phyloP scores from a whole-genome alignment of 2,888 invertebrate genomes.

The Baccha elongata region DNA sequence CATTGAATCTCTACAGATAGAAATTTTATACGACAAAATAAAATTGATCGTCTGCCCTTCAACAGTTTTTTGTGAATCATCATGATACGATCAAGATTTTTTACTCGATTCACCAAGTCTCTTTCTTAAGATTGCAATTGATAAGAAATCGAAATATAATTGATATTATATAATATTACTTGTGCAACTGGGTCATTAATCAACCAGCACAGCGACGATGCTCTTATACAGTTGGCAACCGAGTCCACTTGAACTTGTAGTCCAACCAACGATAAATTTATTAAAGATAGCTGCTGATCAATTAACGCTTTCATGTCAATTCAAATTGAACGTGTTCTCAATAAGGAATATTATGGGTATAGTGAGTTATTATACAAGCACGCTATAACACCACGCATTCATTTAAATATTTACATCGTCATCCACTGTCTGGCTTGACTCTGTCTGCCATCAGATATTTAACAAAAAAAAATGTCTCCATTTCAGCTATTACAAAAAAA shows the following conservation, averaged over 20 bases:
- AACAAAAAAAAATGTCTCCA: not conserved
- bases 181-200: slow-evolving; percentile 41
- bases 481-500: not conserved
- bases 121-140: not conserved
- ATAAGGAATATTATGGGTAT: slow-evolving; percentile 31
- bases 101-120: not conserved
- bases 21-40: too few species aligned
- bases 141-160: slow-evolving; percentile 4
- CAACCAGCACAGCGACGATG: not conserved
- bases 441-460: slow-evolving; percentile 21
- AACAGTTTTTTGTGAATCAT: not conserved
- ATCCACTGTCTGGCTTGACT: slow-evolving; percentile 18
- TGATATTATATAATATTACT: slow-evolving; percentile 24
- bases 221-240: slow-evolving; percentile 3
- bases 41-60: not conserved
- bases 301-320: slow-evolving; percentile 65
- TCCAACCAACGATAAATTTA: slow-evolving; percentile 52
- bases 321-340: slow-evolving; percentile 42
- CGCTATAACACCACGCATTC: slow-evolving; percentile 49
- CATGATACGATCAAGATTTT: not conserved
- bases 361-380: slow-evolving; percentile 37
- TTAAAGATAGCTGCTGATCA: slow-evolving; percentile 48
- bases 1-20: too few species aligned
- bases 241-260: slow-evolving; percentile 65
- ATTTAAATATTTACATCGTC: slow-evolving; percentile 35